These are phyloP conservation scores for Chaenocephalus aceratus DNA, from an alignment of 2,113 vertebrate genomes.

Conservation along the genomic window DNA sequence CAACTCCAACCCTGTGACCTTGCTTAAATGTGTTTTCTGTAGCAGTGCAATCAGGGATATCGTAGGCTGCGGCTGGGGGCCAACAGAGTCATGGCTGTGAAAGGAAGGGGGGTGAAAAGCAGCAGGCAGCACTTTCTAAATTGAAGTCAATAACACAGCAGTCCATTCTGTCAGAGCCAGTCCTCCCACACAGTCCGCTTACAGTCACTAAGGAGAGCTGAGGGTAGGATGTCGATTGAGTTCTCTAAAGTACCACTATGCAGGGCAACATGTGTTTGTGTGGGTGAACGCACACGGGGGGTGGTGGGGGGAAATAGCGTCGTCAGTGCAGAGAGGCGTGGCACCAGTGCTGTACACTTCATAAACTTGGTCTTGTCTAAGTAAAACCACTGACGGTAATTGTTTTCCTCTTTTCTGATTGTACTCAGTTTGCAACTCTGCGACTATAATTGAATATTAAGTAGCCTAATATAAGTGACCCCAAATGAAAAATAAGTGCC, in stretches of 20 bases:
- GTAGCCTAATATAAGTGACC: not conserved
- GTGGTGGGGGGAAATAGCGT: not conserved
- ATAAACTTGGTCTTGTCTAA: not conserved
- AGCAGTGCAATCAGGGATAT: slow-evolving; percentile 70
- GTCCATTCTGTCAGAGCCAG: slow-evolving; percentile 68
- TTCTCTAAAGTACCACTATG: slow-evolving; percentile 55
- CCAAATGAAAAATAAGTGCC: slow-evolving; percentile 20
- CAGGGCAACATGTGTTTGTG: slow-evolving; percentile 57
- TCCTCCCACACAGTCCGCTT: slow-evolving; percentile 72
- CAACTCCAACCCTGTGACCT: slow-evolving; percentile 46
- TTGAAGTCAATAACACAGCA: slow-evolving; percentile 82
- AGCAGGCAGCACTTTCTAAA: slow-evolving; percentile 81
- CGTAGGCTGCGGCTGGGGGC: slow-evolving; percentile 50
- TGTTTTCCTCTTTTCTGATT: not conserved
- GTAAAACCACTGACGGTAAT: not conserved
- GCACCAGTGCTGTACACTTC: not conserved
- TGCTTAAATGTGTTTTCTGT: slow-evolving; percentile 75
- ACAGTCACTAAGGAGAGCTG: slow-evolving; percentile 60
- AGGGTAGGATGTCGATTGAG: slow-evolving; percentile 67
- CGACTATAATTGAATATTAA: not conserved
- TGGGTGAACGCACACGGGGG: slow-evolving; percentile 30
- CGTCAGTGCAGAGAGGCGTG: not conserved
- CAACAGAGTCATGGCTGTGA: slow-evolving; percentile 54
- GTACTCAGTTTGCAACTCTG: not conserved
- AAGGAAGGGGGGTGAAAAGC: slow-evolving; percentile 34